These are phyloP conservation scores for Apostichopus japonicus DNA, from an alignment of 35 echinoderm and acorn worm genomes.

Conservation along the genomic window DNA sequence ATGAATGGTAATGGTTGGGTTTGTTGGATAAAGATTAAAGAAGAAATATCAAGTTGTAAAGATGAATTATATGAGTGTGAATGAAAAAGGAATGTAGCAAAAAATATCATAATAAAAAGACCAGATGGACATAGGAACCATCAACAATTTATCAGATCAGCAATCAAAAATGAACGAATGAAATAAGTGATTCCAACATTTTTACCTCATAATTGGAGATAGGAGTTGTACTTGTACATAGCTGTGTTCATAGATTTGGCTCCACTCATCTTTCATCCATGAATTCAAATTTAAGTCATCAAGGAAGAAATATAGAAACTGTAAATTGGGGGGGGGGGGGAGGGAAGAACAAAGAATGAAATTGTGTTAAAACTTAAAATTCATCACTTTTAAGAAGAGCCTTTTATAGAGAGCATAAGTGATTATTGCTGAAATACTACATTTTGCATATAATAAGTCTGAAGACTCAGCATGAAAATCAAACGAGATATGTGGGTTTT, in stretches of 20 bases:
- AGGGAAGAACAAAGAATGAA: constrained; percentile 1
- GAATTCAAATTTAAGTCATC: constrained; percentile 82
- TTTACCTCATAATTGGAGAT: constrained; percentile 88
- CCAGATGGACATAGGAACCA: no score
- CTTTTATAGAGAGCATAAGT: no score
- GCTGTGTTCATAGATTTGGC: constrained; percentile 91
- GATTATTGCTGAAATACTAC: no score
- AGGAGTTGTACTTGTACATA: constrained; percentile 96
- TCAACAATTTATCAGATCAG: no score
- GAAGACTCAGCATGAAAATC: no score
- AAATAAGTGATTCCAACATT: neutral
- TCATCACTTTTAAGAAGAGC: no score
- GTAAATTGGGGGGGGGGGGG: neutral
- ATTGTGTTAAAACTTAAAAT: no score
- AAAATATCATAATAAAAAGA: neutral
- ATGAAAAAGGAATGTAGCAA: neutral
- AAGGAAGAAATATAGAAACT: constrained; percentile 91
- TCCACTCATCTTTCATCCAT: constrained; percentile 99
- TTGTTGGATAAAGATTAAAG: no score
- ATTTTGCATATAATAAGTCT: no score
- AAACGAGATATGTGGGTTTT: no score
- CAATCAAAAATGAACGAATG: no score
- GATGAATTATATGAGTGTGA: neutral
- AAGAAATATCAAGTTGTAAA: neutral
- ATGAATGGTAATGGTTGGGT: neutral